Evolutionary conservation across 2,797 vertebrate genomes (phyloP), one percentile per base, ranked within the genome.

Genomic region (Amniataba percoides): DNA sequence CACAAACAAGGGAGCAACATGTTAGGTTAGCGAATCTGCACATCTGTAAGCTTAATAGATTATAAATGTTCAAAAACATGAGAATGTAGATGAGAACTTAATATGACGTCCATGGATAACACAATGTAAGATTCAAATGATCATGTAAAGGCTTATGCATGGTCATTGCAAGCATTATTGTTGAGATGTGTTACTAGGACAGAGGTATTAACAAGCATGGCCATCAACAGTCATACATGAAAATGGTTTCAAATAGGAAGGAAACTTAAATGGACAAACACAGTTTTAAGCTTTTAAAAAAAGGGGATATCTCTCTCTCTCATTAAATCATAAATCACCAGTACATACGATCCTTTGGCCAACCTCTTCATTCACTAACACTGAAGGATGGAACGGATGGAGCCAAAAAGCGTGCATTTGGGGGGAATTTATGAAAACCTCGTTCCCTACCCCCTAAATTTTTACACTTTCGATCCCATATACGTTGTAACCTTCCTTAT

Each of bases 391-490:
- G 93, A 91, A 97, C 95, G 96, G 90, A 96, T 81, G 95, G 96
- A 97, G 95, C 96, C 96, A 96, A 93, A 94, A 95, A 94, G 89
- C 95, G 94, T 95, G 95, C 94, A 96, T 90, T 94, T 93, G 87
- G 94, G 92, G 92, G 93, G 92, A 92, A 93, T 93, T 94, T 91
- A 95, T 94, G 93, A 95, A 97, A 97, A 95, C 97, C 98, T 97
- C 81, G 90, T 95, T 97, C 98, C 98, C 97, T 99, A 99, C 98
- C 98, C 98, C 97, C 97, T 99, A 99, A 98, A 99, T 99, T 97
- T 99, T 99, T 98, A 99, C 98, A 99, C 98, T 99, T 98, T 99
- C 98, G 98, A 99, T 99, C 96, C 98, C 98, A 98, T 99, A 99
- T 96, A 99, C 98, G 98, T 99, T 99, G 98, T 99, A 99, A 98